phyloP scores from a whole-genome alignment of 2,888 invertebrate genomes.

The Nemoura dubitans region DNA sequence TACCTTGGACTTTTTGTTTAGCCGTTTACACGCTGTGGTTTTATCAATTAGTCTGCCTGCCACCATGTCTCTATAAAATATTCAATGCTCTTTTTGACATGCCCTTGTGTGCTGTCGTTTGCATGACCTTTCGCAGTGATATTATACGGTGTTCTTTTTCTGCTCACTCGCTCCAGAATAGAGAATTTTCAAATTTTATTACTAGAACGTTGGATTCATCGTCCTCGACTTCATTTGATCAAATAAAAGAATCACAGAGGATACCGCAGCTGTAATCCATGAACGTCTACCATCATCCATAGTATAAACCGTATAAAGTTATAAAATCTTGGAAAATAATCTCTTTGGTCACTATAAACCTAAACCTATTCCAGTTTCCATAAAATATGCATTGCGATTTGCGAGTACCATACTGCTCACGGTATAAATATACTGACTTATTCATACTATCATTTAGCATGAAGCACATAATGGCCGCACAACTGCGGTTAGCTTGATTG shows the following conservation, averaged over 20 bases:
- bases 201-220: background rate
- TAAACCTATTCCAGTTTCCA: background rate
- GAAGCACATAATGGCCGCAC: background rate
- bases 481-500: background rate
- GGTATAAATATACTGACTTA: background rate
- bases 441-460: background rate
- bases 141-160: background rate
- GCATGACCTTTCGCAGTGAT: background rate
- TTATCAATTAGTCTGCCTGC: background rate
- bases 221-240: background rate
- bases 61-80: background rate
- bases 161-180: background rate
- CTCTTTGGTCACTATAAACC: background rate
- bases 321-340: background rate
- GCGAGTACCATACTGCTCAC: background rate
- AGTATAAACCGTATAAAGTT: too few relatives aligned
- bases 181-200: background rate
- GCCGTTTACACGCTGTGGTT: background rate
- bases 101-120: background rate
- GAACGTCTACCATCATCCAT: too few relatives aligned
- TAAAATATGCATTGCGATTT: background rate
- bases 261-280: background rate
- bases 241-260: background rate
- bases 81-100: slow-evolving; percentile 7
- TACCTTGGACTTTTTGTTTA: background rate